Conservation (phyloP, 2,888 invertebrate genomes). For the Andrena minutula region DNA sequence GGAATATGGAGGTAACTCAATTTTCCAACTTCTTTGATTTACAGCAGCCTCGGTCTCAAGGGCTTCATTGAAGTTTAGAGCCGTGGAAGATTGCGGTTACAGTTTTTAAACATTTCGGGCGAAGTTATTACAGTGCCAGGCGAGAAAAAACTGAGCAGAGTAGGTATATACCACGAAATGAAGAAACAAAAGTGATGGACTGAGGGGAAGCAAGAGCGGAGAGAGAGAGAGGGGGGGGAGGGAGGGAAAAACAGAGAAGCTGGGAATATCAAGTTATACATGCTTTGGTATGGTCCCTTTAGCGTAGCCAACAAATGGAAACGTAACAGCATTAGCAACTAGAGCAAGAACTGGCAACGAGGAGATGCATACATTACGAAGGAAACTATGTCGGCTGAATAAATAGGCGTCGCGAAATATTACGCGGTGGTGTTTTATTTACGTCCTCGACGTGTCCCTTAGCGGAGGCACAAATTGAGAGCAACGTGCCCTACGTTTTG, state of each 20-base stretch:
- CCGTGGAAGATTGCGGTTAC: not conserved
- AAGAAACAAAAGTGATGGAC: slow-evolving; percentile 47
- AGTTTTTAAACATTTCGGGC: not conserved
- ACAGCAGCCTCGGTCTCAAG: not conserved
- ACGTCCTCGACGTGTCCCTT: slow-evolving; percentile 1
- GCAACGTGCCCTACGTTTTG: no score
- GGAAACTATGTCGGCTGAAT: slow-evolving; percentile 46
- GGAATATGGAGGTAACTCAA: not conserved
- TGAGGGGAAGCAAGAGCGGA: not conserved
- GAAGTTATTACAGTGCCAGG: slow-evolving; percentile 15
- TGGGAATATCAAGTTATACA: slow-evolving; percentile 60
- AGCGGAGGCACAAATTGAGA: not conserved
- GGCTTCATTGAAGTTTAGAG: not conserved
- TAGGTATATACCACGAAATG: slow-evolving; percentile 28
- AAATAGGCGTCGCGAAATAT: slow-evolving; percentile 63
- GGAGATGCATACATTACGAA: slow-evolving; percentile 56
- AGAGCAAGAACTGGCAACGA: slow-evolving; percentile 65
- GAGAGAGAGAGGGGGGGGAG: not conserved
- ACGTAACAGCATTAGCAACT: slow-evolving; percentile 67
- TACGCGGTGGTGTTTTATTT: slow-evolving; percentile 43
- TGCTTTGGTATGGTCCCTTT: slow-evolving; percentile 56
- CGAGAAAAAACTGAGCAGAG: not conserved
- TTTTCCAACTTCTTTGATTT: slow-evolving; percentile 15
- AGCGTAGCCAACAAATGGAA: slow-evolving; percentile 64
- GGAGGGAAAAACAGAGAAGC: slow-evolving; percentile 24